These are phyloP conservation scores for Lepidostoma basale DNA, from an alignment of 1,140 invertebrate species.

Conservation along the genomic window DNA sequence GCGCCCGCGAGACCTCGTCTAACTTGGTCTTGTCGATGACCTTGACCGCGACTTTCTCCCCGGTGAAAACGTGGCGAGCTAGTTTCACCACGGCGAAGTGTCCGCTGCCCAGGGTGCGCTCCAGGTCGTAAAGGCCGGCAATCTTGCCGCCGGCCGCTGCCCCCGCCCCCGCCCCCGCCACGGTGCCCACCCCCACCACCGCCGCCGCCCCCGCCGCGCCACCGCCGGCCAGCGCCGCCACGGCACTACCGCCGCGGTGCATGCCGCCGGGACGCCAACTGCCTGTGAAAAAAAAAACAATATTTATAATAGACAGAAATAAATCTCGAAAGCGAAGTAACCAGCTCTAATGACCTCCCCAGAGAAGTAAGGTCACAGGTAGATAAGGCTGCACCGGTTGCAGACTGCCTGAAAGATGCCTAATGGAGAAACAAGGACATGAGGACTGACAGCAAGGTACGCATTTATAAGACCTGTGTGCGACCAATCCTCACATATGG, in stretches of 20 bases:
- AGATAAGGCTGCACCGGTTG: no score
- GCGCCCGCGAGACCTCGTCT: slow-evolving; percentile 93
- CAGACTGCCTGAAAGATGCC: no score
- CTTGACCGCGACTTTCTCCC: slow-evolving; percentile 95
- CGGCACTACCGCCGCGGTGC: background rate
- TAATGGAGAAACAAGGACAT: no score
- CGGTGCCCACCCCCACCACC: slow-evolving; percentile 38
- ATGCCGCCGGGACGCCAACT: background rate
- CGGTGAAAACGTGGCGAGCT: slow-evolving; percentile 97
- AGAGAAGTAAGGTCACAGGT: no score
- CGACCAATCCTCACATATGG: no score
- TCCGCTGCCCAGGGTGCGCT: slow-evolving; percentile 91
- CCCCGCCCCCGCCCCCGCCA: slow-evolving; percentile 43
- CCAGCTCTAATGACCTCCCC: no score
- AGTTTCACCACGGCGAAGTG: slow-evolving; percentile 99
- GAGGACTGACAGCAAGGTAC: no score
- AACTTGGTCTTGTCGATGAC: slow-evolving; percentile 98
- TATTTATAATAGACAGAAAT: no score
- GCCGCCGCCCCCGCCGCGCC: slow-evolving; percentile 14
- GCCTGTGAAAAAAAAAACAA: slow-evolving; percentile 2
- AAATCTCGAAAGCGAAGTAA: no score
- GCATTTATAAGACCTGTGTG: no score
- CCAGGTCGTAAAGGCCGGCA: slow-evolving; percentile 94
- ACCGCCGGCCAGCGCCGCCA: background rate
- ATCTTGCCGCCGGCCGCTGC: slow-evolving; percentile 85